Conservation (phyloP, 2,113 vertebrate species). For the Ameiurus melas region DNA sequence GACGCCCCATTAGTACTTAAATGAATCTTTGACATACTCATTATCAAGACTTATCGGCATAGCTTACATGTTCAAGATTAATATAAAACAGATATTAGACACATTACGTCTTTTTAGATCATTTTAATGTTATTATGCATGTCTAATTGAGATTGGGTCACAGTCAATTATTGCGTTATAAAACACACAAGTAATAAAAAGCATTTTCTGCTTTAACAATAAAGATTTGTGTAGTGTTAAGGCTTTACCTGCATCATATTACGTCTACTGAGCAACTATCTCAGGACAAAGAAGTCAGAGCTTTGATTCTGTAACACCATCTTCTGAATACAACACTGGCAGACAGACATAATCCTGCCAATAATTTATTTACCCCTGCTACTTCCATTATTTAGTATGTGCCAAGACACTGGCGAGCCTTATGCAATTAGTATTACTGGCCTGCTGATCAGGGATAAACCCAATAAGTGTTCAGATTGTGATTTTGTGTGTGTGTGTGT, state of each 20-base stretch:
- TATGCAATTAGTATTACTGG: constrained; percentile 46
- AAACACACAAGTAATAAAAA: not conserved
- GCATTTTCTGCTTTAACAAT: not conserved
- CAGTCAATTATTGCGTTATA: not conserved
- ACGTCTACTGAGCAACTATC: constrained; percentile 43
- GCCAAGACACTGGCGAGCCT: constrained; percentile 34
- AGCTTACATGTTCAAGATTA: not conserved
- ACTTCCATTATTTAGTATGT: constrained; percentile 59
- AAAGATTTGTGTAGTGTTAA: constrained; percentile 34
- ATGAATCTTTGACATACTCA: not conserved
- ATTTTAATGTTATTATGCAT: not conserved
- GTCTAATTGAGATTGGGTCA: not conserved
- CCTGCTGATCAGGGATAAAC: constrained; percentile 20
- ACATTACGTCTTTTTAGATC: not conserved
- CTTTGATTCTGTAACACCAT: constrained; percentile 56
- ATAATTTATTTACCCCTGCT: constrained; percentile 59
- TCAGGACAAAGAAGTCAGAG: constrained; percentile 49
- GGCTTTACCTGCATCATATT: constrained; percentile 50
- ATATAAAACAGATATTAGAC: not conserved
- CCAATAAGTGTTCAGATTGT: constrained; percentile 60
- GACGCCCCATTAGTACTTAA: not conserved
- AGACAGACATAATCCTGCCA: constrained; percentile 53
- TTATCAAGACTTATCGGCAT: not conserved
- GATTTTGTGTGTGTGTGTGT: constrained; percentile 48
- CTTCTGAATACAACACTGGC: constrained; percentile 56